Evolutionary conservation across 2,888 invertebrate genomes (phyloP), one percentile per base, ranked within the genome.

Genomic region (Argyresthia goedartella): DNA sequence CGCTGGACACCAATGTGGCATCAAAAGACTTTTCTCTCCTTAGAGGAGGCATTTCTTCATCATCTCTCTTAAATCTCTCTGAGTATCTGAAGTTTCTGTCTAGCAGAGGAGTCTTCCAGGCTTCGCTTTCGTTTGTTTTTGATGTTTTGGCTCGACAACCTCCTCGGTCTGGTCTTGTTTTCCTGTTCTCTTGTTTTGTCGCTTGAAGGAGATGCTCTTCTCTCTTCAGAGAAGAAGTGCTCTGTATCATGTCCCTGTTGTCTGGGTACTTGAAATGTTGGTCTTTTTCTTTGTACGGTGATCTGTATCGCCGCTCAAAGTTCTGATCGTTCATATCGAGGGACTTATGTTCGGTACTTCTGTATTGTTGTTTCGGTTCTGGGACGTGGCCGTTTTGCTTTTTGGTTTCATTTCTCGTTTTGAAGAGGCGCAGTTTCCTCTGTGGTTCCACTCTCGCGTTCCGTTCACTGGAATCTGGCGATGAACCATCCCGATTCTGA

Each of bases 371-470:
- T 59, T 78, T 75, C 43, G 65, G 68, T 33, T 84, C 81, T 50
- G 62, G 53, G 10, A 43, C 14, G 52, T 73, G 73, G 46, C 78
- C 79, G 54, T 74, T 79, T 51, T 79, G 71, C 64, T 89, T 89
- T 75, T 90, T 91, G 55, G 91, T 90, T 81, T 93, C 92, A 50
- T 91, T 91, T 68, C 91, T 89, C 49, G 92, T 93, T 80, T 91
- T 93, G 72, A 93, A 94, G 39, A 93, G 85, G 49, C 93, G 88
- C 49, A 90, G 81, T 68, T 90, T 89, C 57, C 89, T 81, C 55
- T 84, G 84, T 56, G 81, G 79, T 73, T 87, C 82, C 58, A 74
- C 67, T 73, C 79, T 81, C 62, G 78, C 68, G 63, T 87, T 87
- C 60, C 81, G 76, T 69, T 86, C 84, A 66, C 87, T 89, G 54